Base-by-base conservation (phyloP, 2,888 invertebrate species). In the Trissolcus japonicus region DNA sequence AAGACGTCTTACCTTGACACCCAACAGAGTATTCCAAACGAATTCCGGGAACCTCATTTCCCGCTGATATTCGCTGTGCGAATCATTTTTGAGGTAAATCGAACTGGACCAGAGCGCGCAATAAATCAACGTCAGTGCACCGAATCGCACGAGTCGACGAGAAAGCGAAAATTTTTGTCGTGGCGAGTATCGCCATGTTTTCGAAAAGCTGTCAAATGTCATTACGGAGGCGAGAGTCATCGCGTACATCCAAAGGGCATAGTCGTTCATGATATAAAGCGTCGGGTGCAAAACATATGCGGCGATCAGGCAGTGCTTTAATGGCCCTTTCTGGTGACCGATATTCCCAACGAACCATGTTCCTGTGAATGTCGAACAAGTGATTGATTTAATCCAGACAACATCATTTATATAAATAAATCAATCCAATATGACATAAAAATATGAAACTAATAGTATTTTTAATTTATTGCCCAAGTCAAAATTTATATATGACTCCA, bases 291-390 rank as follows among this genome's bases (percentile, higher is more conserved):
- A 21, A 17, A 25, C 25, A 25, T 54, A 54, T 6, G 54, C 21
- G 11, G 54, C 54, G n/a, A 54, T 25, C 6, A 54, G 54, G n/a
- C 21, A 14, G 54, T 54, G 21, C n/a, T 25, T 25, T 4, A 54
- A n/a, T 21, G 54, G 54, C 6, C 25, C 21, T 25, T 54, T 11
- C 14, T 25, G 54, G 6, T 25, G 14, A 3, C 54, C 29, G 13
- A 54, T 54, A 29, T 54, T 54, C 25, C 54, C 54, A 13, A 54
- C 25, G 11, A 54, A 25, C 54, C 54, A 54, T 25, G 54, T 54
- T 16, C 25, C 54, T 54, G 54, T 25, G 9, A 25, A 21, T n/a
- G 25, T 51, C 4, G 14, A 17, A 51, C 14, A 6, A 51, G 4
- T 51, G 19, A 19, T 51, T 51, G 17, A 16, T 6, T 13, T n/a